A percentile compares a stretch with the other conserved stretches of the same genome.
phyloP scores from a whole-genome alignment of 2,888 invertebrate species.

The Crossocerus cetratus region DNA sequence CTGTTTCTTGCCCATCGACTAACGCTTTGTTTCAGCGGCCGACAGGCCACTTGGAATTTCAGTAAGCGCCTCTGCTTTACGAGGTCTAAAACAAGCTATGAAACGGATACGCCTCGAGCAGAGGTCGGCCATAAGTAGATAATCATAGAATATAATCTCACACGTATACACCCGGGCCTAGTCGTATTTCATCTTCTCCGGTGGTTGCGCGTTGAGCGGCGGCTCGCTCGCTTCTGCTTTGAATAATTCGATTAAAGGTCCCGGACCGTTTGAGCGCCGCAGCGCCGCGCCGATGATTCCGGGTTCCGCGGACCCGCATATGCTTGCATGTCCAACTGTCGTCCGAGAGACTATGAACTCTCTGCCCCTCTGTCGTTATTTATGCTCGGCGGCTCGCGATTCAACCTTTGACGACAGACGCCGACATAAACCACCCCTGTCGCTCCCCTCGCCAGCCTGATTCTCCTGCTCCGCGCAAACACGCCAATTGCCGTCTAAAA shows the following conservation, averaged over 20 bases:
- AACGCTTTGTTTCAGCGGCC: conserved; percentile 30
- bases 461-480: conserved; percentile 33
- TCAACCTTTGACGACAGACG: conserved; percentile 64
- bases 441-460: conserved; percentile 12
- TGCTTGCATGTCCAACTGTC: too few relatives aligned
- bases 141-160: conserved; percentile 42
- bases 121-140: conserved; percentile 44
- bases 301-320: too few relatives aligned
- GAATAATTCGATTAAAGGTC: background rate
- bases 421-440: conserved; percentile 50
- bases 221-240: background rate
- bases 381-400: conserved; percentile 64
- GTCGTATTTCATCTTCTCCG: conserved; percentile 14
- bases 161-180: conserved; percentile 26
- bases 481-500: too few relatives aligned
- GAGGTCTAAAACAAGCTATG: conserved; percentile 61
- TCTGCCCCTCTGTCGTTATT: conserved; percentile 60
- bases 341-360: too few relatives aligned
- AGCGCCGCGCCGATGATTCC: too few relatives aligned
- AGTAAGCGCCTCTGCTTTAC: conserved; percentile 53
- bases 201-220: background rate
- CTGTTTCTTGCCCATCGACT: conserved; percentile 30
- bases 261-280: too few relatives aligned
- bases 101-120: conserved; percentile 55
- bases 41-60: conserved; percentile 43